A percentile compares a stretch with the other conserved stretches of the same genome.
Conservation (phyloP, 2,888 invertebrate species). For the Malthinus seriepunctatus region DNA sequence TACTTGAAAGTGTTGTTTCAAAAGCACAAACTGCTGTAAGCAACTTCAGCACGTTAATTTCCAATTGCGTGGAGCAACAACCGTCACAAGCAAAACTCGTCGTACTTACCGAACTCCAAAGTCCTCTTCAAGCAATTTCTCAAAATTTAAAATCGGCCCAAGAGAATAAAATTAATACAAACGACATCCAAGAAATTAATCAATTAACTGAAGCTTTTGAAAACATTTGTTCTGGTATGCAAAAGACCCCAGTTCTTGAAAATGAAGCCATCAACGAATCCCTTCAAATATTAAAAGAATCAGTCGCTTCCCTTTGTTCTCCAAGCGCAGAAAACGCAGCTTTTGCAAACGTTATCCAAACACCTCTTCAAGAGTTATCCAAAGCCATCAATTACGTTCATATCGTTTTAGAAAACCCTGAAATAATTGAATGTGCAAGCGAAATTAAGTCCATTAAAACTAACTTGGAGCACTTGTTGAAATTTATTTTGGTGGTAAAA, state of each 20-base stretch:
- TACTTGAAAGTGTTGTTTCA: conserved; percentile 1
- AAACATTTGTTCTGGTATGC: conserved; percentile 30
- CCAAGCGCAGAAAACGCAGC: conserved; percentile 4
- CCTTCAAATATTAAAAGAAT: conserved; percentile 36
- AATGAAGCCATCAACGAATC: conserved; percentile 36
- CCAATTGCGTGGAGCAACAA: not conserved
- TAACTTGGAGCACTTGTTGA: conserved; percentile 42
- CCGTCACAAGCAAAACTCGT: conserved; percentile 31
- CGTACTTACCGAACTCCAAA: conserved; percentile 43
- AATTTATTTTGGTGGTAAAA: conserved; percentile 42
- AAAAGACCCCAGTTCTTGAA: conserved; percentile 12
- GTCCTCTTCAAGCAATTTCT: conserved; percentile 43
- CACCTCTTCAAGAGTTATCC: conserved; percentile 39
- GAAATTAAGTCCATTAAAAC: conserved; percentile 42
- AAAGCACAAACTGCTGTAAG: conserved; percentile 27
- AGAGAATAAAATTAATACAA: conserved; percentile 24
- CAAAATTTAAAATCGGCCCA: conserved; percentile 30
- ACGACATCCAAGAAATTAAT: conserved; percentile 39
- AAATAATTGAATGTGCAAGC: conserved; percentile 37
- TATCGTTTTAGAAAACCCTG: conserved; percentile 36
- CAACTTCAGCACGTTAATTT: conserved; percentile 35
- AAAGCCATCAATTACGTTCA: conserved; percentile 42
- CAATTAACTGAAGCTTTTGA: conserved; percentile 40
- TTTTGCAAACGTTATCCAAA: conserved; percentile 36
- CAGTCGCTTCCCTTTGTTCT: conserved; percentile 26